These are phyloP conservation scores for Poeciliopsis retropinna DNA, from an alignment of 2,113 vertebrate genomes.

Conservation along the genomic window DNA sequence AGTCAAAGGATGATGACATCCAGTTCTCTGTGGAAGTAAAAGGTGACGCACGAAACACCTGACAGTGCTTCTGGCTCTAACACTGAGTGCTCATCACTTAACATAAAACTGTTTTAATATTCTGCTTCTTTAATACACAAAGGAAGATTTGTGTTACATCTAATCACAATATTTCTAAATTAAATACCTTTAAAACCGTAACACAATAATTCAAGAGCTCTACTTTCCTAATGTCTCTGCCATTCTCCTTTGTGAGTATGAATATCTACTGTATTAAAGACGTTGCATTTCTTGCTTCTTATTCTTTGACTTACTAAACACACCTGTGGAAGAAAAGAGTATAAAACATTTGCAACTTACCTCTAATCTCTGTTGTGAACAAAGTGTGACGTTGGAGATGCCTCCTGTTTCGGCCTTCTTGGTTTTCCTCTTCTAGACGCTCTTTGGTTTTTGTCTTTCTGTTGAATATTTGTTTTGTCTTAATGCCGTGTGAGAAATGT, in stretches of 20 bases:
- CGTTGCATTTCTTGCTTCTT: not conserved
- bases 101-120: conserved; percentile 11
- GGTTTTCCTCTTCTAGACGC: conserved; percentile 41
- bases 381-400: conserved; percentile 10
- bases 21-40: conserved; percentile 78
- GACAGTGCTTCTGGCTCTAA: conserved; percentile 48
- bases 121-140: not conserved
- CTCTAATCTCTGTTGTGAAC: conserved; percentile 26
- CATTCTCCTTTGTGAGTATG: not conserved
- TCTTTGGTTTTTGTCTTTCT: conserved; percentile 29
- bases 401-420: conserved; percentile 11
- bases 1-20: conserved; percentile 75
- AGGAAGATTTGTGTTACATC: not conserved
- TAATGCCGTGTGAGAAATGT: conserved; percentile 1
- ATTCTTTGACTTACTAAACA: not conserved
- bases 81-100: conserved; percentile 20
- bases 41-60: conserved; percentile 72
- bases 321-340: not conserved
- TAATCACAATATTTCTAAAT: not conserved
- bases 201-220: not conserved
- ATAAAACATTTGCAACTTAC: not conserved
- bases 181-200: not conserved
- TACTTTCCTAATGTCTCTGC: not conserved
- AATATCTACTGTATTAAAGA: not conserved
- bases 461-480: conserved; percentile 33